These are phyloP conservation scores for Rhyacophila evoluta DNA, from an alignment of 2,888 invertebrate genomes.

Conservation along the genomic window DNA sequence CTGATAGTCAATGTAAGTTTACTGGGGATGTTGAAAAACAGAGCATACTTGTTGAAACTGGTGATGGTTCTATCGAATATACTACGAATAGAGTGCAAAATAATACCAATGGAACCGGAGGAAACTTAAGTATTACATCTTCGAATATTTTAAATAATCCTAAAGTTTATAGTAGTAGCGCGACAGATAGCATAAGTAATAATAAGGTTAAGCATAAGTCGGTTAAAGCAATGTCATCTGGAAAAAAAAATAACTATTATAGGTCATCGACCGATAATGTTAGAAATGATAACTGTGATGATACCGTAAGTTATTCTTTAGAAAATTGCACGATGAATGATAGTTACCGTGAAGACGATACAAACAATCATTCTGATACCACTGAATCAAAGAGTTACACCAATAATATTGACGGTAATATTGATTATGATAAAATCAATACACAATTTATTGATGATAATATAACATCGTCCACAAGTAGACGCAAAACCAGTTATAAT, in stretches of 20 bases:
- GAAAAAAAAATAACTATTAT: background rate
- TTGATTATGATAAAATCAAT: background rate
- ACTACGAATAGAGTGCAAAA: background rate
- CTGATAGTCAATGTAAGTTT: background rate
- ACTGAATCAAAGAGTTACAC: background rate
- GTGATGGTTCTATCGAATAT: background rate
- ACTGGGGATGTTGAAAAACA: background rate
- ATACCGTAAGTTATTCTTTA: background rate
- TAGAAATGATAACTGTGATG: background rate
- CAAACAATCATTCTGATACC: background rate
- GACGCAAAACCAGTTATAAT: background rate
- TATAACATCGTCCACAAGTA: background rate
- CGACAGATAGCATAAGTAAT: background rate
- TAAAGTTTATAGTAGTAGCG: background rate
- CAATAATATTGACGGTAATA: background rate
- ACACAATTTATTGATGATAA: background rate
- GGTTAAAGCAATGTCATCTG: background rate
- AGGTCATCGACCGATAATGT: background rate
- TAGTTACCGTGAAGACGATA: background rate
- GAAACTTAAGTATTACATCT: background rate
- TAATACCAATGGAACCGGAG: background rate
- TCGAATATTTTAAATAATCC: background rate
- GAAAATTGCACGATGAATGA: background rate
- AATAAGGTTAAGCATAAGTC: conserved; percentile 1
- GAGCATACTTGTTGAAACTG: background rate